phyloP scores from a whole-genome alignment of 2,888 invertebrate species.

The Pteria penguin region DNA sequence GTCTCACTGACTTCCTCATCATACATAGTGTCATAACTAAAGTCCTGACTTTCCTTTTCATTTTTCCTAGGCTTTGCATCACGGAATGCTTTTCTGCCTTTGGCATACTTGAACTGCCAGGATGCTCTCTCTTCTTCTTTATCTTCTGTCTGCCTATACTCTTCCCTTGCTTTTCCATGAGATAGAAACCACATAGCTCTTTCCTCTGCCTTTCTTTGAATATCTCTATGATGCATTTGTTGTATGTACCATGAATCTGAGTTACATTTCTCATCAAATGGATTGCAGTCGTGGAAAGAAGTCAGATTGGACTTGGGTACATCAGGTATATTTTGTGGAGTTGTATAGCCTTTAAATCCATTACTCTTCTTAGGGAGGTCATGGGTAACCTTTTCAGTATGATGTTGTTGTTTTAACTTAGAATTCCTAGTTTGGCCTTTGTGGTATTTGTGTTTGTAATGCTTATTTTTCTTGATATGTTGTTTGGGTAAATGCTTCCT shows the following conservation, averaged over 20 bases:
- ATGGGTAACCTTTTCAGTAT: not conserved
- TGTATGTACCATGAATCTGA: constrained; percentile 36
- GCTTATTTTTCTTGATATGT: not conserved
- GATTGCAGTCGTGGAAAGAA: constrained; percentile 19
- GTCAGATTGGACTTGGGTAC: not conserved
- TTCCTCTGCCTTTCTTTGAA: constrained; percentile 7
- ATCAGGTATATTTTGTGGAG: no score
- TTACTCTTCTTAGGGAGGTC: not conserved
- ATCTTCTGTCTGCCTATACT: constrained; percentile 5
- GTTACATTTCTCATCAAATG: constrained; percentile 14
- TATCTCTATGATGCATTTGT: constrained; percentile 29
- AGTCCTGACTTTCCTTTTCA: no score
- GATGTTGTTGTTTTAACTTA: not conserved
- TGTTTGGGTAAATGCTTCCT: not conserved
- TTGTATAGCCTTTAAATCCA: no score
- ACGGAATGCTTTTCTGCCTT: not conserved
- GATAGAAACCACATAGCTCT: constrained; percentile 37
- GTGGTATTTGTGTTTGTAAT: not conserved
- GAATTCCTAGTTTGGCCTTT: not conserved
- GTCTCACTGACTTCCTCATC: no score
- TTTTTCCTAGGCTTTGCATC: not conserved
- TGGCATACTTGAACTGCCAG: not conserved
- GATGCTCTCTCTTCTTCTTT: not conserved
- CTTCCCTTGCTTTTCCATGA: constrained; percentile 21
- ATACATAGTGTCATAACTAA: no score